Evolutionary conservation across 2,113 vertebrate species (phyloP).

Genomic region (Elaphurus davidianus): DNA sequence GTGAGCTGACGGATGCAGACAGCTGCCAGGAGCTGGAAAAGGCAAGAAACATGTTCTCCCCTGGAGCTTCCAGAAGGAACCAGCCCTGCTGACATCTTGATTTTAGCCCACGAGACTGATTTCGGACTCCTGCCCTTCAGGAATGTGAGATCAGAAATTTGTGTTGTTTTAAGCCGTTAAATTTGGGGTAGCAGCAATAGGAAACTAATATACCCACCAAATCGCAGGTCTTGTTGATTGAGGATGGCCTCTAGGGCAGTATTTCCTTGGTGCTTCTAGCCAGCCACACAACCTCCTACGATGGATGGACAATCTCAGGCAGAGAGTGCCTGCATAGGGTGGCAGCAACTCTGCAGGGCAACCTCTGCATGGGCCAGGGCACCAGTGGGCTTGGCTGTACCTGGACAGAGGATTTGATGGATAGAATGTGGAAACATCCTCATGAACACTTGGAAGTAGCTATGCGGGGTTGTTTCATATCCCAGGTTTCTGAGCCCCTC

Average conservation of each 20-base stretch:
- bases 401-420: not conserved
- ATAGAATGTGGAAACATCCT: not conserved
- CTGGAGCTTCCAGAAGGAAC: not conserved
- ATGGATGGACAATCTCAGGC: not conserved
- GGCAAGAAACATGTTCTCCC: not conserved
- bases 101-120: not conserved
- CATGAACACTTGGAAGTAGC: not conserved
- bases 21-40: not conserved
- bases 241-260: not conserved
- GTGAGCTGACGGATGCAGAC: not conserved
- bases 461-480: not conserved
- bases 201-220: not conserved
- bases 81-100: not conserved
- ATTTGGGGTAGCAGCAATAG: not conserved
- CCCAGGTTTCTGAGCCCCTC: not conserved
- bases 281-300: accelerated
- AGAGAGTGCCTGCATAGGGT: not conserved
- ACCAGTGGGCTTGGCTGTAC: not conserved
- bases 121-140: not conserved
- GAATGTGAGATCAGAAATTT: not conserved
- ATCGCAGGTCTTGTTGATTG: not conserved
- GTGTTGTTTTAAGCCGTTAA: not conserved
- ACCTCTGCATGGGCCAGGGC: not conserved
- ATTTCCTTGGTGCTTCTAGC: not conserved
- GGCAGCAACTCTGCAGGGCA: not conserved